Evolutionary conservation across 1,140 invertebrate genomes (phyloP), one percentile per base, ranked within the genome.

Genomic region (Tetragonula clypearis): DNA sequence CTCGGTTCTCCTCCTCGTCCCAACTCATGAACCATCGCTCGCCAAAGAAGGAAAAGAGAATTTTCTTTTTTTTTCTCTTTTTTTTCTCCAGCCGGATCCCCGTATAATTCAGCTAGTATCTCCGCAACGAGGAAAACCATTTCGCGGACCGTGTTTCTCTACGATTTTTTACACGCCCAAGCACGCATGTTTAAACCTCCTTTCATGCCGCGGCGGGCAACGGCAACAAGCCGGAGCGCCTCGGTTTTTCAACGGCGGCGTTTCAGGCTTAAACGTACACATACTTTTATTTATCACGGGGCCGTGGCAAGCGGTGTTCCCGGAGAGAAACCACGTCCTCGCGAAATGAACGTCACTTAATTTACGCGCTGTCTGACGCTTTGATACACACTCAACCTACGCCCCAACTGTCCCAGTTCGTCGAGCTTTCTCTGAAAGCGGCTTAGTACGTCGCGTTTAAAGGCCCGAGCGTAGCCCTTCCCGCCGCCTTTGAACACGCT

Each of bases 71-170:
- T 49, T 49, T 49, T 49, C 8, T 12, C 35, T 23, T 26, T 9
- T 12, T 30, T 26, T 56, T 75, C 77, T 82, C 77, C 53, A 82
- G 60, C 14, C 41, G 2, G 23, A 62, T 35, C 35, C 53, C 62
- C 49, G 77, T 86, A 49, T 49, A 88, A 86, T 73, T 88, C 79
- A 86, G 8, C 15, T n/a, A 56, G 86, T 77, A 82, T 74, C 84
- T 66, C 69, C 21, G 26, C 35, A 53, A 19, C n/a, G 35, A 62
- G 69, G 69, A 2, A 68, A 79, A 79, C 65, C 35, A 49, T 6
- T 6, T 49, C 41, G 79, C 68, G 55, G 15, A 6, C 41, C 41
- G 35, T 35, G 35, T 35, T 69, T 58, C 56, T 60, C 74, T 69
- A n/a, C 82, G 82, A 84, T 84, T 84, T 49, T 30, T 84, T 84